Base-by-base conservation (phyloP, 2,797 vertebrate genomes). In the Helostoma temminkii region DNA sequence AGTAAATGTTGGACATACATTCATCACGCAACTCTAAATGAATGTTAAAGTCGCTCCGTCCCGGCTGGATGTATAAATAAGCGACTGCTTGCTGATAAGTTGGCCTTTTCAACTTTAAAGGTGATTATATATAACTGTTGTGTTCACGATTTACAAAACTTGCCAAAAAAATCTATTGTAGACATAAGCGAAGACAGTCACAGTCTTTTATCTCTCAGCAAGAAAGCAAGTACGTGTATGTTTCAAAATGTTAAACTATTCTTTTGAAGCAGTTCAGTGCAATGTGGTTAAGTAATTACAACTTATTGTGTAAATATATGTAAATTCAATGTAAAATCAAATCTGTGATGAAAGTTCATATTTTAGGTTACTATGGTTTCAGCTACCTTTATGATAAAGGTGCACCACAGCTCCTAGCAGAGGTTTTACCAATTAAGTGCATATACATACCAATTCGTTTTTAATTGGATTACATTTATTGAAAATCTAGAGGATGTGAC, bases 401-500 rank as follows among this genome's bases (percentile, higher is more conserved):
- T 79, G 61, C 72, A 66, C 63, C 66, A 61, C 67, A 79, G 61
- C 70, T 74, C 71, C 28, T 59, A 24, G 70, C 70, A 52, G 71
- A 67, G 66, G 50, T 53, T 76, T 73, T 64, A 74, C 50, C 15
- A 55, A 65, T 64, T 56, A 58, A 59, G 28, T 64, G 22, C 14
- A 66, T 28, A 57, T 68, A 71, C 18, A n/a, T 41, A 43, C 11
- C 54, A 48, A 43, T 26, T 63, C 62, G 50, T 81, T 76, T 67
- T 59, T 66, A 62, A 52, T 55, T 36, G 66, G 66, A 55, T 81
- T 74, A 45, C 54, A 75, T 81, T 85, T 56, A 78, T 67, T 67
- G 56, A 62, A 66, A 86, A 65, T 65, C 26, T 71, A 66, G 75
- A 83, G 85, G 86, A 88, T 88, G 85, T 88, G 61, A 61, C 50